phyloP scores from a whole-genome alignment of 64 coral and sea anemone genomes.

The Hydrozoanthus tunicans region DNA sequence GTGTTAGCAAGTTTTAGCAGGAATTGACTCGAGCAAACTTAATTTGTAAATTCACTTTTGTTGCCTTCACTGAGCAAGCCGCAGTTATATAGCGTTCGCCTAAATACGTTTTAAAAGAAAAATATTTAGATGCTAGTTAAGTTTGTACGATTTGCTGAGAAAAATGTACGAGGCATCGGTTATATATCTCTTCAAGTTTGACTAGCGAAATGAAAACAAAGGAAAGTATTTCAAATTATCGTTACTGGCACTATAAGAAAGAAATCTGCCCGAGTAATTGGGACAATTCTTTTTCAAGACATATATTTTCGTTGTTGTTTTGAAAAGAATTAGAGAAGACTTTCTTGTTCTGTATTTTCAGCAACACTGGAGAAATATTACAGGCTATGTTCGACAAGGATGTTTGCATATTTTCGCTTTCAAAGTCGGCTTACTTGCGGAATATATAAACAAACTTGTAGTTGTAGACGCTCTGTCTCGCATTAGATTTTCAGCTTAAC shows the following conservation, averaged over 20 bases:
- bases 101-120: too few species aligned
- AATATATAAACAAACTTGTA: slow-evolving; percentile 6
- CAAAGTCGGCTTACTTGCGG: background rate
- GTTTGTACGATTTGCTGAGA: background rate
- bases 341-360: background rate
- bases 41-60: background rate
- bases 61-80: background rate
- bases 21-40: background rate
- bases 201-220: background rate
- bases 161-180: background rate
- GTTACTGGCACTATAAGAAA: background rate
- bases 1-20: background rate
- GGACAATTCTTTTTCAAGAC: background rate
- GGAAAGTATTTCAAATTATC: background rate
- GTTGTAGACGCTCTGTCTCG: slow-evolving; percentile 5
- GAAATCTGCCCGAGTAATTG: background rate
- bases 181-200: background rate
- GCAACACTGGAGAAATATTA: background rate
- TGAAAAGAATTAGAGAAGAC: background rate
- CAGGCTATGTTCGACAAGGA: background rate
- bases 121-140: background rate
- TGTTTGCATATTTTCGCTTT: slow-evolving; percentile 8
- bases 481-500: background rate
- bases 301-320: background rate
- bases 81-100: too few species aligned